A percentile compares a stretch with the other conserved stretches of the same genome.
These are phyloP conservation scores for Trachymyrmex cornetzi DNA, from an alignment of 1,140 invertebrate species.

Conservation along the genomic window DNA sequence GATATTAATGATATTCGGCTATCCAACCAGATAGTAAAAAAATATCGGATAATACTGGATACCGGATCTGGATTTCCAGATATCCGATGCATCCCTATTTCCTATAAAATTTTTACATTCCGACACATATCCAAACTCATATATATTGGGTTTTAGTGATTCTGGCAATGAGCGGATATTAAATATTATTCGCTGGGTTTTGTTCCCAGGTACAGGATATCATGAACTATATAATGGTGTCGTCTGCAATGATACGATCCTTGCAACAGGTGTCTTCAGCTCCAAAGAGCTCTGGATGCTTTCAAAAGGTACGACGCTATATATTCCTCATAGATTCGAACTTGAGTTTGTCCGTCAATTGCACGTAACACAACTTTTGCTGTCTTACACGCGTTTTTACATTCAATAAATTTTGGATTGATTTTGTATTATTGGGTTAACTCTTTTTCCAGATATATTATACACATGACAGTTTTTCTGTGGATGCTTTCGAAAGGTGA, in stretches of 20 bases:
- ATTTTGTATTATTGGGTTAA: background rate
- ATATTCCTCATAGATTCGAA: conserved; percentile 65
- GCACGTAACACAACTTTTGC: conserved; percentile 5
- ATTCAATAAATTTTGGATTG: background rate
- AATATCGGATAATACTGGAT: too few species aligned
- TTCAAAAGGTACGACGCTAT: conserved; percentile 94
- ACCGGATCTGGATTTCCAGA: too few species aligned
- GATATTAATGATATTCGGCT: too few species aligned
- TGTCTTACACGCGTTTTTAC: background rate
- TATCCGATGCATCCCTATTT: too few species aligned
- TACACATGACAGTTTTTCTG: conserved; percentile 8
- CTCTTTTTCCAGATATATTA: background rate
- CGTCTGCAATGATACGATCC: conserved; percentile 99
- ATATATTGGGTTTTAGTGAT: background rate
- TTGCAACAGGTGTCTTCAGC: conserved; percentile 99
- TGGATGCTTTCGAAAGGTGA: conserved; percentile 87
- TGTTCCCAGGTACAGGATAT: conserved; percentile 92
- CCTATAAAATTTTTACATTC: background rate
- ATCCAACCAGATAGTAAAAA: too few species aligned
- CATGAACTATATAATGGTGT: conserved; percentile 99
- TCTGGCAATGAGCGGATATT: conserved; percentile 24
- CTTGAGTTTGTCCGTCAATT: conserved; percentile 42
- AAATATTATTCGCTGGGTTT: conserved; percentile 77
- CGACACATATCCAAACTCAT: conserved; percentile 1
- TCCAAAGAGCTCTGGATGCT: conserved; percentile 99